Base-by-base conservation (phyloP, 2,888 invertebrate species). In the Caenorhabditis sp. region DNA sequence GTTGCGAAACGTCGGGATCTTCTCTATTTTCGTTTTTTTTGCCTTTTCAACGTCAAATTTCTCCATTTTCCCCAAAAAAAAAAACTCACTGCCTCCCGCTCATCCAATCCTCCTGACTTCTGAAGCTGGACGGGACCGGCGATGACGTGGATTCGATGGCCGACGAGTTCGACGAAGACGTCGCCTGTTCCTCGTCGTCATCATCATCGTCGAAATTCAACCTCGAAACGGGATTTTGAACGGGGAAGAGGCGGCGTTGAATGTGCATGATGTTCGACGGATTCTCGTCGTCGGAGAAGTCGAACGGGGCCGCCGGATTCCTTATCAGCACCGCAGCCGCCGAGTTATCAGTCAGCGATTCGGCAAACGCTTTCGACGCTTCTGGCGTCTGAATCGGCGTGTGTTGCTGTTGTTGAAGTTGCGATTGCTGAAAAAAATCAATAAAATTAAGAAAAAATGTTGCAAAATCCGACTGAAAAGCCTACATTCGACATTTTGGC, bases 261-360 rank as follows among this genome's bases (percentile, higher is more conserved):
- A 58, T 26, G 50, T 74, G 55, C 40, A 15, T n/a, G 5, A 5
- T 3, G 9, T n/a, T 47, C 47, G 40, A 40, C 26, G 70, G 26
- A 28, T 67, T 70, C 40, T 81, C 81, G 5, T 81, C 82, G 40
- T 82, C 77, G 20, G 82, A 82, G 22, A 53, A 68, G 50, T 82
- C 82, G 51, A 81, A 81, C 28, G 81, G 76, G 20, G 80, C 56
- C 3, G 20, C n/a, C 9, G n/a, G n/a, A 44, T 3, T 69, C 32
- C 50, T 32, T n/a, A 11, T 4, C 24, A 6, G n/a, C n/a, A n/a
- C n/a, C n/a, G n/a, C n/a, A n/a, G n/a, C 32, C 44, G 62, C 72
- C 6, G 64, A 44, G 2, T 55, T 35, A 1, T 62, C 72, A 1
- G 44, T 40, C 11, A 72, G 37, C 9, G 67, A 65, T n/a, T 64